phyloP scores from a whole-genome alignment of 2,888 invertebrate genomes.

The Crossocerus cetratus region DNA sequence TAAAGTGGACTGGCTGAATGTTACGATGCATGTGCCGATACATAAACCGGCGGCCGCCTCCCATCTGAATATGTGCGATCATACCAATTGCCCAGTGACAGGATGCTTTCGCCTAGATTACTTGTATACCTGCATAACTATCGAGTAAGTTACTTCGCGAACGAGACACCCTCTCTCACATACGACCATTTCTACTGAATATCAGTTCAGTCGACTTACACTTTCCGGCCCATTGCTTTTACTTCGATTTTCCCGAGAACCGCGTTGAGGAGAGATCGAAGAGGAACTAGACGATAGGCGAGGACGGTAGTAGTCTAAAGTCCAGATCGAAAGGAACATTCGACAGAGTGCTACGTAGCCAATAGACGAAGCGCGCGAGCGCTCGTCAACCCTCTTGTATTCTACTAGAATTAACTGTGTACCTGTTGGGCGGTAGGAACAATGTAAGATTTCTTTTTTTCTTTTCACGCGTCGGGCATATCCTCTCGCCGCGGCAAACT shows the following conservation, averaged over 20 bases:
- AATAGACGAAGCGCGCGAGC: conserved; percentile 14
- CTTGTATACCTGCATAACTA: no score
- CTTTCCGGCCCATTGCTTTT: no score
- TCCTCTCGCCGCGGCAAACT: conserved; percentile 35
- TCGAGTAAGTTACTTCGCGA: no score
- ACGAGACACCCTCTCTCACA: no score
- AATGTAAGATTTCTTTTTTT: conserved; percentile 56
- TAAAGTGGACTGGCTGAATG: conserved; percentile 16
- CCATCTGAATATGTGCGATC: conserved; percentile 35
- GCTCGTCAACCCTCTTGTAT: conserved; percentile 42
- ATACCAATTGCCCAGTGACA: background rate
- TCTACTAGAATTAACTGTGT: conserved; percentile 53
- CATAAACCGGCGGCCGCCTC: conserved; percentile 34
- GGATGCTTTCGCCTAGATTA: no score
- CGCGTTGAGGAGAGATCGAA: background rate
- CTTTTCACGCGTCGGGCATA: conserved; percentile 31
- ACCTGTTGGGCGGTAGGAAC: conserved; percentile 58
- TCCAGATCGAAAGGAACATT: conserved; percentile 31
- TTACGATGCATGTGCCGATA: conserved; percentile 50
- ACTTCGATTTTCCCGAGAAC: no score
- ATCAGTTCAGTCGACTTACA: no score
- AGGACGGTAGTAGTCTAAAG: conserved; percentile 23
- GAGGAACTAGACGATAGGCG: conserved; percentile 8
- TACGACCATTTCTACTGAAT: no score
- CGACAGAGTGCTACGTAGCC: conserved; percentile 31